Base-by-base conservation (phyloP, 2,113 vertebrate genomes). In the Oenanthe oenanthe region DNA sequence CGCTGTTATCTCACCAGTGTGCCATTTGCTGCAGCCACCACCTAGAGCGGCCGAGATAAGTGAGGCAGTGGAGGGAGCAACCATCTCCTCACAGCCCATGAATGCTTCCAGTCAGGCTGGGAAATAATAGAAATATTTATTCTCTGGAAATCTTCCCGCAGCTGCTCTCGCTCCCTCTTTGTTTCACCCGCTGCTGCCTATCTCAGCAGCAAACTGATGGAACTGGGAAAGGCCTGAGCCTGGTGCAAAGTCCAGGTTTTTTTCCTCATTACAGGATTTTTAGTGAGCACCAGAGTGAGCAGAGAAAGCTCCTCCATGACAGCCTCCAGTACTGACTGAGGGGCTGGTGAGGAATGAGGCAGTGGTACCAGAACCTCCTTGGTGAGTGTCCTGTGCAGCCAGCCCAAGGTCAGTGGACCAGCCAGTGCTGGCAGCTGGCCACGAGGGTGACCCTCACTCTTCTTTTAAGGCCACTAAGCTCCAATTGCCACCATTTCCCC, bases 101-200 rank as follows among this genome's bases (percentile, higher is more conserved):
- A 96, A 95, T 92, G 95, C 89, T 82, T 38, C 90, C 88, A 92
- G 83, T 94, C 95, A 94, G 88, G 29, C 89, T 94, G 70, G 77
- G 74, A 95, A 96, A 97, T 71, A 96, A 96, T 88, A 81, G 92
- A 94, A 97, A 96, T 94, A 94, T 89, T 97, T 97, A 93, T 92
- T 92, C 88, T 72, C 90, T 94, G 92, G 85, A 87, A 95, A 75
- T 72, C 86, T 86, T 88, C 88, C 57, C 2, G 2, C 92, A 96
- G 92, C 89, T 91, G 93, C 68, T 93, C 67, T 79, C 47, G 40
- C 79, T 93, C 60, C 19, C 57, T 88, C 79, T 92, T 96, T 96
- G 92, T 96, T 86, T 86, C 76, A 77, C 9, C 40, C 57, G 0
- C 65, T 25, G 57, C 93, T 87, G 92, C 87, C 91, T 67, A 22